Percentiles rank a stretch among this genome's conserved stretches.
phyloP scores from a whole-genome alignment of 2,888 invertebrate species.

The Dasysyrphus tricinctus region DNA sequence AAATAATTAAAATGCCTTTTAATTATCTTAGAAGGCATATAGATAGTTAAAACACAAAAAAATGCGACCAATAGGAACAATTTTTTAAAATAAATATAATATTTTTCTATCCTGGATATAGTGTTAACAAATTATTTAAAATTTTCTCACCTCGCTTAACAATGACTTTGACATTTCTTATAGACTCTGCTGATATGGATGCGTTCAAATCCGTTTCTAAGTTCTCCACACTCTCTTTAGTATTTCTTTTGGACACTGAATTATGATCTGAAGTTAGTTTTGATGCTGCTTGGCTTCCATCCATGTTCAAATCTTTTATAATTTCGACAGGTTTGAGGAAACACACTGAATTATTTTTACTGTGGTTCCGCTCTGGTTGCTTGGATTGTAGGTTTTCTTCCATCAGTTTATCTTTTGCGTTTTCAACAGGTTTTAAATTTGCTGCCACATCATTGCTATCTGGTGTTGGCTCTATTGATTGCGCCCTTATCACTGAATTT shows the following conservation, averaged over 20 bases:
- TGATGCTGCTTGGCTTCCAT: not conserved
- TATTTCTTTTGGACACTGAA: not conserved
- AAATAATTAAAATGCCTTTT: no score
- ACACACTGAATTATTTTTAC: not conserved
- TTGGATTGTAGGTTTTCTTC: not conserved
- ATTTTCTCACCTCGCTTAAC: slow-evolving; percentile 51
- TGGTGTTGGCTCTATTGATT: not conserved
- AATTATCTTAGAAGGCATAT: no score
- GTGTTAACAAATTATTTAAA: not conserved
- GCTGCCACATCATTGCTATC: not conserved
- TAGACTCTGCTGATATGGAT: not conserved
- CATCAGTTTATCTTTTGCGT: not conserved
- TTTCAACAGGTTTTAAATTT: not conserved
- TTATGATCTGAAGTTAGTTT: not conserved
- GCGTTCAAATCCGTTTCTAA: not conserved
- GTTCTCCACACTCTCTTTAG: not conserved
- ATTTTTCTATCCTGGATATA: not conserved
- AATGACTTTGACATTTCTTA: not conserved
- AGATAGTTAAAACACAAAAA: no score
- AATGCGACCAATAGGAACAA: no score
- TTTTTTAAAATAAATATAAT: no score
- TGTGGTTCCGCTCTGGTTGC: not conserved
- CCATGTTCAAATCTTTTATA: not conserved
- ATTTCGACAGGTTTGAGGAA: no score
- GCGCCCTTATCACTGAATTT: not conserved